phyloP scores from a whole-genome alignment of 2,797 vertebrate genomes.

The Adelosebastes latens region DNA sequence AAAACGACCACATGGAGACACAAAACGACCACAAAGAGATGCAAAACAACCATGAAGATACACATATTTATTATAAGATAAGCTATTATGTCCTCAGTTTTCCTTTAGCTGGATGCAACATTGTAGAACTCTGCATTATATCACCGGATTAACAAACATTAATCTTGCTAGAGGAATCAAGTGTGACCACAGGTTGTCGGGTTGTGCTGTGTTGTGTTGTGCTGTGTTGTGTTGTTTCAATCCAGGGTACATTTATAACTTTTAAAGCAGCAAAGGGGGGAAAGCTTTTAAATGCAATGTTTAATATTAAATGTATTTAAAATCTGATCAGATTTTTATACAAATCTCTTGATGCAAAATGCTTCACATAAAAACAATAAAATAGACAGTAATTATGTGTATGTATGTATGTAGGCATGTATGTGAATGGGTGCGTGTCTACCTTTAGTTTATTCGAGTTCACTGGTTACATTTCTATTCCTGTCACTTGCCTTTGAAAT shows the following conservation, averaged over 20 bases:
- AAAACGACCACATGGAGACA: neutral
- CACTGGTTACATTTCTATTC: neutral
- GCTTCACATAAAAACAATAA: neutral
- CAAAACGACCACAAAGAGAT: neutral
- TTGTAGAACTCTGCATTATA: constrained; percentile 42
- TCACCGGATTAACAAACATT: constrained; percentile 63
- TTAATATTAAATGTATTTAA: neutral
- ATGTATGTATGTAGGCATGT: neutral
- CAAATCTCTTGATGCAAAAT: neutral
- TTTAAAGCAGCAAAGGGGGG: neutral
- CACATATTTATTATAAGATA: neutral
- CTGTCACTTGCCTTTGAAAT: neutral
- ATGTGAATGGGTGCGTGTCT: neutral
- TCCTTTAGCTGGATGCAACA: constrained; percentile 18
- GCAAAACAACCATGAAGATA: neutral
- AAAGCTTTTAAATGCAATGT: neutral
- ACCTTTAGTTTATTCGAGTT: neutral
- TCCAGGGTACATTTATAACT: neutral
- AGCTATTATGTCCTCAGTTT: constrained; percentile 17
- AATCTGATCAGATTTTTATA: neutral
- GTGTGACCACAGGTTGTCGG: constrained; percentile 12
- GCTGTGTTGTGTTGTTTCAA: constrained; percentile 8
- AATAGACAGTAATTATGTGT: neutral
- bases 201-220: constrained; percentile 3
- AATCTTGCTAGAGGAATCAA: constrained; percentile 52